These are phyloP conservation scores for Genyomyrus donnyi DNA, from an alignment of 2,113 vertebrate species.

Conservation along the genomic window DNA sequence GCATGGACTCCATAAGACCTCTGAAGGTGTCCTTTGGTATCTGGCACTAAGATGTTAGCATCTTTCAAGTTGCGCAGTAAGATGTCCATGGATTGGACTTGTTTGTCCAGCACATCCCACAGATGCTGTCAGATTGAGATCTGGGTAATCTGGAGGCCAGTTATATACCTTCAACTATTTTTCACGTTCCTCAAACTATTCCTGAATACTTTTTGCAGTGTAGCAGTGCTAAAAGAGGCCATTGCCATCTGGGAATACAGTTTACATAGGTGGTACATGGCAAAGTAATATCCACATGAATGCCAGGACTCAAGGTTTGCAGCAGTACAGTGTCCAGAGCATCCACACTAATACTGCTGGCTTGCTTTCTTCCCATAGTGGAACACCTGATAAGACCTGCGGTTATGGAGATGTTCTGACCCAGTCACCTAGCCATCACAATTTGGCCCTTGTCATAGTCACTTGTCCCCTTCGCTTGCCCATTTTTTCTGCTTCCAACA, in stretches of 20 bases:
- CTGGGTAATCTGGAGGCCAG: not conserved
- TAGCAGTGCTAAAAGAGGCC: not conserved
- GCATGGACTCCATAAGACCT: not conserved
- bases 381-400: not conserved
- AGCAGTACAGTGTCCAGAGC: too few species aligned
- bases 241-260: not conserved
- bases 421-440: not conserved
- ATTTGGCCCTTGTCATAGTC: not conserved
- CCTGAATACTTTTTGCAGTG: not conserved
- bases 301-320: not conserved
- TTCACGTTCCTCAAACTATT: not conserved
- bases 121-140: not conserved
- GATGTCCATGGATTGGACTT: not conserved
- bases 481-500: not conserved
- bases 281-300: not conserved
- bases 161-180: not conserved
- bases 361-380: too few species aligned
- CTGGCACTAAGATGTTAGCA: not conserved
- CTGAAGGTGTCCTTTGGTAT: not conserved
- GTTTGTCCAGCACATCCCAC: too few species aligned
- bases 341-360: too few species aligned
- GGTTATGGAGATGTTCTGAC: not conserved
- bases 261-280: not conserved
- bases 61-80: not conserved
- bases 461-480: not conserved